Evolutionary conservation across 2,797 vertebrate species (phyloP).

Genomic region (Meriones psammophilus): DNA sequence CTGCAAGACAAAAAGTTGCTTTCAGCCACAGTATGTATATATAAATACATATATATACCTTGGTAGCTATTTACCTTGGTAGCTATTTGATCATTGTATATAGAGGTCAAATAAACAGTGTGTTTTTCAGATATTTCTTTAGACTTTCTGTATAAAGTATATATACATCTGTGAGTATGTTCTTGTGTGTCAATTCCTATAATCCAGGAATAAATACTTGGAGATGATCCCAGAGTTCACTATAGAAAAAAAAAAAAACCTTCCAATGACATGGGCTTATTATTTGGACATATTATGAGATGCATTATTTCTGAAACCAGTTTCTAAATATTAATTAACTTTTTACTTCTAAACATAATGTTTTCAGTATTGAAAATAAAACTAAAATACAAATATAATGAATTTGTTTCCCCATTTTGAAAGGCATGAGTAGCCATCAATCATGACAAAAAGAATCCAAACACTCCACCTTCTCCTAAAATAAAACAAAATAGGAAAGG

Average conservation of each 20-base stretch:
- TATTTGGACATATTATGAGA: slow-evolving; percentile 91
- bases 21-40: slow-evolving; percentile 87
- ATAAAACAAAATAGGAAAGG: slow-evolving; percentile 85
- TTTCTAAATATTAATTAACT: slow-evolving; percentile 93
- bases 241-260: slow-evolving; percentile 89
- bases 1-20: slow-evolving; percentile 92
- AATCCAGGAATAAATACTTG: slow-evolving; percentile 94
- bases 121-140: slow-evolving; percentile 19
- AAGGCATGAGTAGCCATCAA: slow-evolving; percentile 93
- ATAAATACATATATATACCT: slow-evolving; percentile 76
- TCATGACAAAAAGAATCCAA: slow-evolving; percentile 86
- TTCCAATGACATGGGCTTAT: slow-evolving; percentile 90
- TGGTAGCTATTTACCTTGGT: not conserved
- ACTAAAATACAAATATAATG: slow-evolving; percentile 94
- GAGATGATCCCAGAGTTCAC: slow-evolving; percentile 94
- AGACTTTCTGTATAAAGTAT: not conserved
- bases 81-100: slow-evolving; percentile 36
- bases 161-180: slow-evolving; percentile 86
- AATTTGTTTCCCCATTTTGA: slow-evolving; percentile 91
- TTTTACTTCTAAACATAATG: slow-evolving; percentile 92
- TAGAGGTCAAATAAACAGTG: slow-evolving; percentile 54
- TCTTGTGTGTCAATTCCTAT: slow-evolving; percentile 92
- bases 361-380: slow-evolving; percentile 95
- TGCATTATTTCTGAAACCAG: slow-evolving; percentile 89
- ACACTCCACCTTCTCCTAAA: slow-evolving; percentile 85